A percentile compares a stretch with the other conserved stretches of the same genome.
phyloP scores from a whole-genome alignment of 2,113 vertebrate genomes.

The Catharus minimus region DNA sequence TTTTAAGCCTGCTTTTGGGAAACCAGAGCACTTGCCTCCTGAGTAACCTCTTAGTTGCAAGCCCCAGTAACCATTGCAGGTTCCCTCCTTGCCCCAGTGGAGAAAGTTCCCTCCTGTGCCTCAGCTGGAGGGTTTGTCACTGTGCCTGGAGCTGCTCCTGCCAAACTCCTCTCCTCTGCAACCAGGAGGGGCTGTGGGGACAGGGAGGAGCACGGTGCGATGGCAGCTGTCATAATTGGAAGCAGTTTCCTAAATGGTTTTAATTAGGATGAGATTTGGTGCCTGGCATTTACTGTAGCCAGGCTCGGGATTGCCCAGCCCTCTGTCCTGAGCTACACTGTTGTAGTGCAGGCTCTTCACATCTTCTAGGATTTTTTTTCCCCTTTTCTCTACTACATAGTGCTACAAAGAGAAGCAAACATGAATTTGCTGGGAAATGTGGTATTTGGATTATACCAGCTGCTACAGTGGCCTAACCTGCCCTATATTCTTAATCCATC shows the following conservation, averaged over 20 bases:
- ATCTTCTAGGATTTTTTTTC: not conserved
- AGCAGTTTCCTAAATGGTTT: conserved; percentile 31
- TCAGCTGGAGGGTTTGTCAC: not conserved
- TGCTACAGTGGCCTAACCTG: not conserved
- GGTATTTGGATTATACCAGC: not conserved
- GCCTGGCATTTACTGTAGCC: not conserved
- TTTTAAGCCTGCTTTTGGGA: conserved; percentile 35
- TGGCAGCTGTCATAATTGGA: not conserved
- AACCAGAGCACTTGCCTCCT: conserved; percentile 27
- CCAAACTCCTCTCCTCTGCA: not conserved
- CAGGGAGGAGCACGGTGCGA: rapidly evolving
- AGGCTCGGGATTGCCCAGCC: not conserved
- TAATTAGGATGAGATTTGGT: conserved; percentile 23
- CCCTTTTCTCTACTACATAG: not conserved
- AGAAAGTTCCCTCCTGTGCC: not conserved
- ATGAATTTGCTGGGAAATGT: not conserved
- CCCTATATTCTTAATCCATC: not conserved
- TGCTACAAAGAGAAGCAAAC: not conserved
- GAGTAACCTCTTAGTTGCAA: not conserved
- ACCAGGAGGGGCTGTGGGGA: not conserved
- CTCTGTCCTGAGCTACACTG: not conserved
- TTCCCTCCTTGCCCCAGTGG: rapidly evolving
- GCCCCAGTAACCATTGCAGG: not conserved
- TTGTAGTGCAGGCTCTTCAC: not conserved
- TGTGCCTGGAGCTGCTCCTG: not conserved